These are phyloP conservation scores for Rhipidura dahli DNA, from an alignment of 2,113 vertebrate species.

Conservation along the genomic window DNA sequence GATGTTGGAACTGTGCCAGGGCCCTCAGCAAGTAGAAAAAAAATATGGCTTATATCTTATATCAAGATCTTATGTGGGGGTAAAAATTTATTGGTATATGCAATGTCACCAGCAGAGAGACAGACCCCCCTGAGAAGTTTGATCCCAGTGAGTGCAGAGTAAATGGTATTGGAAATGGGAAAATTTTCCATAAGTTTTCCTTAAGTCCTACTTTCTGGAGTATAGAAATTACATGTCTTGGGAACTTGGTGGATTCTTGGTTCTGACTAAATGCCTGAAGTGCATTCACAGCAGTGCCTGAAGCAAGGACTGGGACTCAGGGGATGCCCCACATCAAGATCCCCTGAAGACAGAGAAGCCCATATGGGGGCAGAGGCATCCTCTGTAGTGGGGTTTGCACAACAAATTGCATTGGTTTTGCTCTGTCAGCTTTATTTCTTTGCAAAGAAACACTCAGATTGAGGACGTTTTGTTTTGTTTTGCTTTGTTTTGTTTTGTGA, in stretches of 20 bases:
- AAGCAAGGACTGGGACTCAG: not conserved
- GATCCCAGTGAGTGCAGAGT: not conserved
- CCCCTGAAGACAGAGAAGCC: not conserved
- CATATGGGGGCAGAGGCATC: accelerated
- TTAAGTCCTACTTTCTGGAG: not conserved
- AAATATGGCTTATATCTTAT: not conserved
- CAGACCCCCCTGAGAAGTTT: not conserved
- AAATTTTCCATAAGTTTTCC: accelerated
- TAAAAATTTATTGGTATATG: not conserved
- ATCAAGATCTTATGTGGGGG: not conserved
- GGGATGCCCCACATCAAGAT: not conserved
- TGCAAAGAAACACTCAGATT: not conserved
- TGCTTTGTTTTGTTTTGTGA: not conserved
- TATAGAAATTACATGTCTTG: not conserved
- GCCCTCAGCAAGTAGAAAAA: not conserved
- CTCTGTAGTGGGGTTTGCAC: not conserved
- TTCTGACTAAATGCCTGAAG: not conserved
- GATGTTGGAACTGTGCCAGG: not conserved
- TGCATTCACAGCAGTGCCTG: not conserved
- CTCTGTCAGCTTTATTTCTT: not conserved
- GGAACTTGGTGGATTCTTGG: not conserved
- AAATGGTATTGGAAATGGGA: not conserved
- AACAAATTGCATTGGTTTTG: not conserved
- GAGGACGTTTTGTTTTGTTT: not conserved
- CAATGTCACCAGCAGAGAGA: not conserved